Evolutionary conservation across 2,797 vertebrate species (phyloP).

Genomic region (Takifugu ocellatus): DNA sequence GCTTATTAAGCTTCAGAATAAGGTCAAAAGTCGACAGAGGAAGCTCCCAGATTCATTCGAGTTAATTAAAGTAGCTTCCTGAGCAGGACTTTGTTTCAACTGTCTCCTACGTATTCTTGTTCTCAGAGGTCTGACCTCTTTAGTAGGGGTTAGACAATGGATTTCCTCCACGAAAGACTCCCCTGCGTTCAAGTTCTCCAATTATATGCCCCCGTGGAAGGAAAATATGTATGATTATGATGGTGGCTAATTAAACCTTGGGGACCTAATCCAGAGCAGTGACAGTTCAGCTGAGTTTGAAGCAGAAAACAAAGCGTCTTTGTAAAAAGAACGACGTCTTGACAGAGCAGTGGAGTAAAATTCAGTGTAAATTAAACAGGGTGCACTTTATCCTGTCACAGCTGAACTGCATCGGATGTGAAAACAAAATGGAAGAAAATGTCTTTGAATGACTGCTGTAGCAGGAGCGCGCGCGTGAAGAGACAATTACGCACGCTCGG

Average conservation of each 20-base stretch:
- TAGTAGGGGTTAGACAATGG: constrained; percentile 68
- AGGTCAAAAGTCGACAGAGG: constrained; percentile 57
- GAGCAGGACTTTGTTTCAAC: constrained; percentile 37
- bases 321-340: neutral
- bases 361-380: neutral
- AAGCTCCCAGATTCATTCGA: constrained; percentile 54
- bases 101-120: constrained; percentile 32
- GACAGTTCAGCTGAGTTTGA: constrained; percentile 37
- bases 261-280: constrained; percentile 58
- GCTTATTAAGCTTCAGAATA: constrained; percentile 39
- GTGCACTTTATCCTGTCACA: too few species aligned
- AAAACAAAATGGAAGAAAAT: too few species aligned
- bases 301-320: constrained; percentile 3
- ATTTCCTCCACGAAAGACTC: constrained; percentile 61
- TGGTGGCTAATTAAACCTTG: constrained; percentile 74
- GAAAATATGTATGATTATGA: constrained; percentile 73
- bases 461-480: constrained; percentile 6
- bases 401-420: too few species aligned
- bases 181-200: constrained; percentile 51
- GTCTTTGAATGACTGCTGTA: neutral
- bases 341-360: neutral
- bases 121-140: constrained; percentile 40
- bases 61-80: constrained; percentile 63
- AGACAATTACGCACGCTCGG: constrained; percentile 8
- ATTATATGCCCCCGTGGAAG: constrained; percentile 65